Conservation (phyloP, 2,888 invertebrate genomes). For the Thymelicus sylvestris region DNA sequence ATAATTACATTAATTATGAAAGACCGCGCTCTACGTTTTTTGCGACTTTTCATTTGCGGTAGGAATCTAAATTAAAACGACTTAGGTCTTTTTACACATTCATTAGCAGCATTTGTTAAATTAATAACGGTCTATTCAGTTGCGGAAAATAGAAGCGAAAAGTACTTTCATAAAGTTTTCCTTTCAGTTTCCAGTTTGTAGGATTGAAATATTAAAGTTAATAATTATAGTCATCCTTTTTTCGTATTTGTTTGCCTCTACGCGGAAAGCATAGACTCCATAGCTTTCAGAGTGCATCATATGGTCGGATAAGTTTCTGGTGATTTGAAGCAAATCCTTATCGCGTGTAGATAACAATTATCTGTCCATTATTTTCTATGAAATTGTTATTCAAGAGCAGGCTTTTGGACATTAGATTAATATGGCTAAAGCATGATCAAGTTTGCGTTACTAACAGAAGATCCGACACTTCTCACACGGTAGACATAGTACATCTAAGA, state of each 20-base stretch:
- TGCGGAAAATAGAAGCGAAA: constrained; percentile 17
- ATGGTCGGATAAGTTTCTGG: neutral
- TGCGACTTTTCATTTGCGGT: constrained; percentile 36
- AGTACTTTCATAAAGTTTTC: constrained; percentile 9
- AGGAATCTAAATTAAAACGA: constrained; percentile 36
- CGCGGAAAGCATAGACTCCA: too few relatives aligned
- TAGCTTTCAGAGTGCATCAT: neutral
- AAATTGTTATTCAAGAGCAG: too few relatives aligned
- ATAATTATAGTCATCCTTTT: neutral
- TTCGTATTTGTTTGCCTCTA: neutral
- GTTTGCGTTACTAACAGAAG: too few relatives aligned
- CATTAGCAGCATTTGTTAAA: constrained; percentile 37
- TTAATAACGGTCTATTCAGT: constrained; percentile 34
- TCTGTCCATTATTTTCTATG: too few relatives aligned
- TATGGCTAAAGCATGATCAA: too few relatives aligned
- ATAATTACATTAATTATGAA: constrained; percentile 37
- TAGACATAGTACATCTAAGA: too few relatives aligned
- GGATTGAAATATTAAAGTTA: constrained; percentile 3
- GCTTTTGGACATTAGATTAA: too few relatives aligned
- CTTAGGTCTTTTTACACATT: constrained; percentile 33
- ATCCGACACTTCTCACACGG: too few relatives aligned
- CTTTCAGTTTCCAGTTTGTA: neutral
- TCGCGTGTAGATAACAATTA: neutral
- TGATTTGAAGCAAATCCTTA: neutral
- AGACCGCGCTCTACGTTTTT: constrained; percentile 31